Percentiles rank a stretch among this genome's conserved stretches.
Evolutionary conservation across 2,797 vertebrate genomes (phyloP).

Genomic region (Morelia viridis): DNA sequence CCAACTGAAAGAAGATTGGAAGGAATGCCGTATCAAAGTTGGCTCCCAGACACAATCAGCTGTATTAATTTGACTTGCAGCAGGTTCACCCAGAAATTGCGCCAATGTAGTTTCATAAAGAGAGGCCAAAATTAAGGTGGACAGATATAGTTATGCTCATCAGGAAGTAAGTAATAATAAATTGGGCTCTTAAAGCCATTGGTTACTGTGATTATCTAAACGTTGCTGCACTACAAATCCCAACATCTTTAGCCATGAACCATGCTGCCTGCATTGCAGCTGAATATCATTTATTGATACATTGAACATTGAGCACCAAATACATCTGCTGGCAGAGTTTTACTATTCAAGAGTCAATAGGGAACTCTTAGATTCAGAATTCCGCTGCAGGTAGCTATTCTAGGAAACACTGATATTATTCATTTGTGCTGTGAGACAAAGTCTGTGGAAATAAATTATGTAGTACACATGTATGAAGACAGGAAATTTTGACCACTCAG

Average conservation of each 20-base stretch:
- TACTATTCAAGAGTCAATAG: background rate
- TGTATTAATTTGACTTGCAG: background rate
- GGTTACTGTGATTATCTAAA: background rate
- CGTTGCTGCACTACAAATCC: background rate
- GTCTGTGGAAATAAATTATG: background rate
- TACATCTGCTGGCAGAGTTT: background rate
- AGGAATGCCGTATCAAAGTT: background rate
- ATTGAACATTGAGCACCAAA: background rate
- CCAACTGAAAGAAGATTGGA: background rate
- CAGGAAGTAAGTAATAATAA: background rate
- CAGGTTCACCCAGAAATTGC: background rate
- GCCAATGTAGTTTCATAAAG: background rate
- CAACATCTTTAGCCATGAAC: background rate
- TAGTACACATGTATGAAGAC: background rate
- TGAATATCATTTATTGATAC: background rate
- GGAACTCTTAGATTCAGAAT: background rate
- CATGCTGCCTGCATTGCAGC: background rate
- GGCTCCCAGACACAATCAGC: background rate
- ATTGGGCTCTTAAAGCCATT: background rate
- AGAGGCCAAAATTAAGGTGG: background rate
- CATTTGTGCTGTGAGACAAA: background rate
- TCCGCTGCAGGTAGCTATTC: background rate
- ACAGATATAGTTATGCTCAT: background rate
- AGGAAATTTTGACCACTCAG: background rate
- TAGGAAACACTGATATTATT: background rate